These are phyloP conservation scores for Rattus rattus DNA, from an alignment of 2,113 vertebrate species.

Conservation along the genomic window DNA sequence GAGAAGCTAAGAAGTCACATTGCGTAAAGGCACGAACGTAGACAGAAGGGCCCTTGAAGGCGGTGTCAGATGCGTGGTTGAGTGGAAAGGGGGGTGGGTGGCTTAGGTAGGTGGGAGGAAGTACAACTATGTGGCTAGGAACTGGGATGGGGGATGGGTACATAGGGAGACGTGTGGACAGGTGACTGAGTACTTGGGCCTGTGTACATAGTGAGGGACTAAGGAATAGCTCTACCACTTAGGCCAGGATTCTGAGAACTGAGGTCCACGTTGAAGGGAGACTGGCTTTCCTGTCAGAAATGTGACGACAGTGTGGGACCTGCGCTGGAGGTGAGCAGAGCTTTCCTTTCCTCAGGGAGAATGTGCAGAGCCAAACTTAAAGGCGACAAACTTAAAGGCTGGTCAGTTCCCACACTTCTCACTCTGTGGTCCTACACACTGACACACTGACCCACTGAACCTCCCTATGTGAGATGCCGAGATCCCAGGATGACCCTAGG, in stretches of 20 bases:
- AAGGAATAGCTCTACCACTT: neutral
- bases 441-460: neutral
- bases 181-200: neutral
- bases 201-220: neutral
- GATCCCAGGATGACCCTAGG: neutral
- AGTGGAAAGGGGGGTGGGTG: neutral
- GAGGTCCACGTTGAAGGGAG: neutral
- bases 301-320: neutral
- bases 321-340: neutral
- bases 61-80: neutral
- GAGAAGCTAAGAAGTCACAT: neutral
- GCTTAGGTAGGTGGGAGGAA: too few relatives aligned
- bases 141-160: neutral
- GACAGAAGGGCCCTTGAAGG: neutral
- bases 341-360: neutral
- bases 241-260: neutral
- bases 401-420: neutral
- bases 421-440: neutral
- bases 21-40: neutral
- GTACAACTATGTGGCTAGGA: neutral
- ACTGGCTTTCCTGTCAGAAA: neutral
- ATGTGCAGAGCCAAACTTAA: neutral
- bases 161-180: neutral
- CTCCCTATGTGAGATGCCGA: neutral
- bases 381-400: too few relatives aligned